These are phyloP conservation scores for Drosophila gunungcola DNA, from an alignment of 1,140 invertebrate genomes.

Conservation along the genomic window DNA sequence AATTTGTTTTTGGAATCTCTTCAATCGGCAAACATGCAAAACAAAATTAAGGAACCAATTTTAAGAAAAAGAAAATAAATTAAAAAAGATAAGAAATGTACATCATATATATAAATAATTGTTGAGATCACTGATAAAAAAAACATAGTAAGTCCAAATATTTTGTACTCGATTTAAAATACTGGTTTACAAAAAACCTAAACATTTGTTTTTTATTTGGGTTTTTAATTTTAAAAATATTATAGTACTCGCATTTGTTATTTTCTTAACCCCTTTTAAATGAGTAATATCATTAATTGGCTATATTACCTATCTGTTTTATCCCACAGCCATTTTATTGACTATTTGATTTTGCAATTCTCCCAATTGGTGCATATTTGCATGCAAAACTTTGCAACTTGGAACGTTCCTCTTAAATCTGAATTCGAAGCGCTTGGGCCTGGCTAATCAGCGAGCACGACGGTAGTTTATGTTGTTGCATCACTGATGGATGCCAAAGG, in stretches of 20 bases:
- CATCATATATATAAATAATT: no score
- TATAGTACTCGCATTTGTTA: no score
- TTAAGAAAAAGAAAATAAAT: no score
- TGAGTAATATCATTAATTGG: background rate
- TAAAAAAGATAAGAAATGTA: no score
- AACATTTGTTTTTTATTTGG: no score
- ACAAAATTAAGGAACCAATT: background rate
- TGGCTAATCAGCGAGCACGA: conserved; percentile 30
- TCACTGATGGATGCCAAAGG: conserved; percentile 56
- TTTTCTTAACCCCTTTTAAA: background rate
- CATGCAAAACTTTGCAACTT: background rate
- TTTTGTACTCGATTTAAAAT: no score
- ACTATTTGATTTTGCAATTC: background rate
- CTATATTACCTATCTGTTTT: background rate
- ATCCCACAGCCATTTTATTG: background rate
- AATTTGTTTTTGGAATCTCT: background rate
- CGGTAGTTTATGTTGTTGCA: conserved; percentile 44
- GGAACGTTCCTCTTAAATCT: background rate
- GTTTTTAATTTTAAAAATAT: no score
- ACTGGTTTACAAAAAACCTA: no score
- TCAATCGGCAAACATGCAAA: background rate
- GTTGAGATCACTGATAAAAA: no score
- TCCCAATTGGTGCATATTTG: background rate
- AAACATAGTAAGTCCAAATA: no score
- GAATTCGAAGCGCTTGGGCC: background rate